A percentile compares a stretch with the other conserved stretches of the same genome.
Evolutionary conservation across 2,888 invertebrate species (phyloP).

Genomic region (Alloscopus bannaensis): DNA sequence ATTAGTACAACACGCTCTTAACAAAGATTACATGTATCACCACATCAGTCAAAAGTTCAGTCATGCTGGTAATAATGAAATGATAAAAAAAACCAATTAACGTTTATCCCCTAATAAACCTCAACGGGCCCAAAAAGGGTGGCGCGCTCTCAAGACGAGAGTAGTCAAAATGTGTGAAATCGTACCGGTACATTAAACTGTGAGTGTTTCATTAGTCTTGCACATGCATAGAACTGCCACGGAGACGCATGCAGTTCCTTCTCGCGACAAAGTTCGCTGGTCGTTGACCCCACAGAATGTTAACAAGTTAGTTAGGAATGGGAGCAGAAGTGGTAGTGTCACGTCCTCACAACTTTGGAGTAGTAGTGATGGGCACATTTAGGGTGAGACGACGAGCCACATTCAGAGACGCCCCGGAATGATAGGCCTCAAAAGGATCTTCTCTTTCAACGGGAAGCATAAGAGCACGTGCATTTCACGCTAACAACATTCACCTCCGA

Average conservation of each 20-base stretch:
- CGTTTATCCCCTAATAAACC: not conserved
- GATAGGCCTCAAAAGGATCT: too few species aligned
- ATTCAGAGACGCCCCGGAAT: too few species aligned
- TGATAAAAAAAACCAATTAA: not conserved
- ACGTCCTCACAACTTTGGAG: not conserved
- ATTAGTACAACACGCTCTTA: too few species aligned
- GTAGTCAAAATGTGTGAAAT: too few species aligned
- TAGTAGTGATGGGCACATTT: conserved; percentile 11
- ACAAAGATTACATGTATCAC: too few species aligned
- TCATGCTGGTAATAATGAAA: not conserved
- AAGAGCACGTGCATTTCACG: too few species aligned
- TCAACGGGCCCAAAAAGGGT: too few species aligned
- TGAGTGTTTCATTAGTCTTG: conserved; percentile 65
- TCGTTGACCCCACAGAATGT: conserved; percentile 1
- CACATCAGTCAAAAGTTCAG: not conserved
- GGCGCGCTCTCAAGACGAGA: too few species aligned
- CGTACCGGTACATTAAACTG: conserved; percentile 65
- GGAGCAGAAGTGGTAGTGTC: not conserved
- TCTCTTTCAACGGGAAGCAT: too few species aligned
- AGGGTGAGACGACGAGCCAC: too few species aligned
- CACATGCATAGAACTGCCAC: conserved; percentile 23
- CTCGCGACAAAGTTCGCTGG: not conserved
- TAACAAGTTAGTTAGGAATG: conserved; percentile 25
- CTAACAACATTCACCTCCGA: not conserved
- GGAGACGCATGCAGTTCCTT: conserved; percentile 33